These are phyloP conservation scores for Gobiocypris rarus DNA, from an alignment of 2,113 vertebrate genomes.

Conservation along the genomic window DNA sequence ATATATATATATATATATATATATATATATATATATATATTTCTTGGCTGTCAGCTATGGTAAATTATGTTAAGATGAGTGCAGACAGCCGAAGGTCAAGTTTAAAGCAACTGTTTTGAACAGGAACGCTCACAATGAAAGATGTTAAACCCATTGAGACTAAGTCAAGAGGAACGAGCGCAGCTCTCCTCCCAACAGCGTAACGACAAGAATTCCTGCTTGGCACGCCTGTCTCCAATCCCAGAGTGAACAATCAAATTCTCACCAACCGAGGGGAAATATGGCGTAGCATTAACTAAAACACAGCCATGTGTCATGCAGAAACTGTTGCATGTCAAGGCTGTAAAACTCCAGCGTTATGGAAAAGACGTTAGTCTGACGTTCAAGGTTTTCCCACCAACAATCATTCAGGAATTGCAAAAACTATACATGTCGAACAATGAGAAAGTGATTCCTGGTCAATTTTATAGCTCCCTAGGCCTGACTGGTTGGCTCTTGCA, in stretches of 20 bases:
- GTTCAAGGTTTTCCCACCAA: conserved; percentile 69
- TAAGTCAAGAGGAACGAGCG: conserved; percentile 1
- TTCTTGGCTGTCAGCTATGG: conserved; percentile 24
- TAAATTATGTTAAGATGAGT: conserved; percentile 27
- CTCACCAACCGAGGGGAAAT: conserved; percentile 68
- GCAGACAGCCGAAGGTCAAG: conserved; percentile 44
- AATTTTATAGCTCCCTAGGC: background rate
- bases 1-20: too few relatives aligned
- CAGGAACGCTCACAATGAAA: conserved; percentile 14
- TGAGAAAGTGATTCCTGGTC: background rate
- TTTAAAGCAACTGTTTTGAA: conserved; percentile 50
- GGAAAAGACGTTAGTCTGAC: conserved; percentile 68
- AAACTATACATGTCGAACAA: background rate
- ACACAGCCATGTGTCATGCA: conserved; percentile 68
- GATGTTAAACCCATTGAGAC: conserved; percentile 43
- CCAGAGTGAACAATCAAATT: conserved; percentile 61
- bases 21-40: too few relatives aligned
- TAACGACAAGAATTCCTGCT: conserved; percentile 53
- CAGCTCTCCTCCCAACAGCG: background rate
- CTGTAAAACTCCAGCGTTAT: conserved; percentile 66
- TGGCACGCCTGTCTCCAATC: conserved; percentile 47
- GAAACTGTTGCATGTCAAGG: conserved; percentile 74
- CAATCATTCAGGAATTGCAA: conserved; percentile 12
- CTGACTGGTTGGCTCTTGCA: background rate
- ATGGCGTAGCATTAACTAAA: conserved; percentile 62